These are phyloP conservation scores for Drosophila borealis DNA, from an alignment of 2,888 invertebrate species.

Conservation along the genomic window DNA sequence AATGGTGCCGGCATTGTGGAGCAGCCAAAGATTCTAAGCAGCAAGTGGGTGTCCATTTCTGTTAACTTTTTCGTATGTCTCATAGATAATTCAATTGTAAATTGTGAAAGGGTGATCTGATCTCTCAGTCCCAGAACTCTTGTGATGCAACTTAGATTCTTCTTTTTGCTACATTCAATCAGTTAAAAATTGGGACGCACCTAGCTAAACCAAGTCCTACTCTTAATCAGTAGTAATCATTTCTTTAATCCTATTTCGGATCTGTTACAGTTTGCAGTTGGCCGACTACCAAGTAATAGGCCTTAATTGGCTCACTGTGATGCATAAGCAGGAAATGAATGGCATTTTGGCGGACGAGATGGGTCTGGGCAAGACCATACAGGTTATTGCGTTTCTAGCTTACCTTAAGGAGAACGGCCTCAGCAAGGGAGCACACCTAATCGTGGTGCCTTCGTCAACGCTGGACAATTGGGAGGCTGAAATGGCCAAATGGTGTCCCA, in stretches of 20 bases:
- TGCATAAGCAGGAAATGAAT: constrained; percentile 95
- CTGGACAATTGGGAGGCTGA: constrained; percentile 95
- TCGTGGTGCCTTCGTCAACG: constrained; percentile 98
- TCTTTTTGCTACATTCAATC: too few relatives aligned
- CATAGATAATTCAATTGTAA: background rate
- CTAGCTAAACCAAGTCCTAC: too few relatives aligned
- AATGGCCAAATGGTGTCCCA: constrained; percentile 91
- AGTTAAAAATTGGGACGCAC: too few relatives aligned
- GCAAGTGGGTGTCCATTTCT: constrained; percentile 86
- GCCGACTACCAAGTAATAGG: constrained; percentile 95
- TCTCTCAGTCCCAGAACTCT: too few relatives aligned
- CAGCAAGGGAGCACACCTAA: constrained; percentile 92
- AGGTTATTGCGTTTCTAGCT: constrained; percentile 96
- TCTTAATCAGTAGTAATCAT: background rate
- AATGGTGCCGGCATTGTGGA: constrained; percentile 90
- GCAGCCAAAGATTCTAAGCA: constrained; percentile 90
- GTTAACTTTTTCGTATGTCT: background rate
- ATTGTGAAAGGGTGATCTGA: background rate
- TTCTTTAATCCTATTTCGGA: background rate
- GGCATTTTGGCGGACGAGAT: constrained; percentile 99
- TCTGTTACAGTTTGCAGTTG: constrained; percentile 87
- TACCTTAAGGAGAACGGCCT: constrained; percentile 93
- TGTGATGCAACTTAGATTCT: too few relatives aligned
- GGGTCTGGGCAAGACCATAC: constrained; percentile 97
- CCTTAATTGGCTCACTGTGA: constrained; percentile 95